Evolutionary conservation across 2,797 vertebrate genomes (phyloP).

Genomic region (Silurus aristotelis): DNA sequence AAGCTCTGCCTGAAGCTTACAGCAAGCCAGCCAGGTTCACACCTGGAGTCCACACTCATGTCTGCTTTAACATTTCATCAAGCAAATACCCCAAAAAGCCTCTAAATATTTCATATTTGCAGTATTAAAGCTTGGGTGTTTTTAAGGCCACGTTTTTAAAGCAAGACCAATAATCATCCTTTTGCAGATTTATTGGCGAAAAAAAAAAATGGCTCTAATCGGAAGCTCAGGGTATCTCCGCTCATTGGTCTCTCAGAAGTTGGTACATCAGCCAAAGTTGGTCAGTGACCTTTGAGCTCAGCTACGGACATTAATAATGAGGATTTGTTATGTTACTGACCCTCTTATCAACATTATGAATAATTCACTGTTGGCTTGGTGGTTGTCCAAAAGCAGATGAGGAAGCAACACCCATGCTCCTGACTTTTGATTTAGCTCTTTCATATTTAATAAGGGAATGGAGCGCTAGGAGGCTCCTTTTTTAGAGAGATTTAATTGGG

Average conservation of each 20-base stretch:
- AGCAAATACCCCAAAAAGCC: neutral
- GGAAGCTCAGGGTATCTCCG: conserved; percentile 62
- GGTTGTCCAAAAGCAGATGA: conserved; percentile 69
- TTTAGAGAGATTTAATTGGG: conserved; percentile 81
- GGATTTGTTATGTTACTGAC: conserved; percentile 76
- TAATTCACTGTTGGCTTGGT: conserved; percentile 70
- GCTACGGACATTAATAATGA: conserved; percentile 76
- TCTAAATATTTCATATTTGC: neutral
- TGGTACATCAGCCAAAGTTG: conserved; percentile 58
- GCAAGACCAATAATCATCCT: neutral
- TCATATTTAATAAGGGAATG: conserved; percentile 82
- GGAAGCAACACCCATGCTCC: conserved; percentile 65
- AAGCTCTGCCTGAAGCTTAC: conserved; percentile 42
- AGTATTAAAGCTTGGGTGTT: neutral
- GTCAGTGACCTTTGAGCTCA: conserved; percentile 73
- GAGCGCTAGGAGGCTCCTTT: conserved; percentile 69
- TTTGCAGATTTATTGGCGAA: neutral
- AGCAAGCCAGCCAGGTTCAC: conserved; percentile 11
- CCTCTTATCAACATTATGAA: conserved; percentile 77
- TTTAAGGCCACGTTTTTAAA: neutral
- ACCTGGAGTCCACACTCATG: neutral
- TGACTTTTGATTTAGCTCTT: conserved; percentile 78
- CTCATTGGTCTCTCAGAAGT: conserved; percentile 68
- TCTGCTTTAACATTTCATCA: neutral
- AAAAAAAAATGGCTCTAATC: neutral